Evolutionary conservation across 1,140 invertebrate species (phyloP), one percentile per base, ranked within the genome.

Genomic region (Drosophila athabasca): DNA sequence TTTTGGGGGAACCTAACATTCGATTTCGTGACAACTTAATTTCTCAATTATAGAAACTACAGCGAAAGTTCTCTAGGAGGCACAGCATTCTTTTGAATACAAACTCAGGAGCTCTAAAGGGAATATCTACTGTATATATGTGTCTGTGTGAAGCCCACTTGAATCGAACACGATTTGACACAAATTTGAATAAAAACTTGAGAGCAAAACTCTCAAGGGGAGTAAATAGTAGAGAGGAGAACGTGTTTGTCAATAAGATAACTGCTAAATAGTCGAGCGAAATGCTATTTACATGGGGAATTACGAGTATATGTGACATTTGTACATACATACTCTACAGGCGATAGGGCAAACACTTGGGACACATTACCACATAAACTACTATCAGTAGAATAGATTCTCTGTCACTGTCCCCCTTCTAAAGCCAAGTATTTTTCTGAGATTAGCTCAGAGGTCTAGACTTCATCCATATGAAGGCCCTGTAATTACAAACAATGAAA

Each of bases 181-280:
- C 39, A 76, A 53, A 64, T 81, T 85, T 87, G 73, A 65, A 65
- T 64, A 59, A 49, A 53, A 22, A 29, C 17, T 19, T 45, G 54
- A 64, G 45, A 59, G 41, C 52, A 29, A 60, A 50, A 17, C 66
- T 68, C 64, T 69, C 64, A 29, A 66, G 46, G 45, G 9, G 6
- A 22, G 61, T 44, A 66, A 29, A 57, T 24, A 44, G 35, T 39
- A 39, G 35, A 51, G 35, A 45, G 43, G 39, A 44, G 46, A 74
- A 58, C 62, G 43, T 24, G 54, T 76, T 75, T 75, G 71, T 73
- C 71, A 66, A 75, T 49, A 66, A 45, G 54, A 49, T 61, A 67
- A 54, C 53, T 66, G 70, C n/a, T 60, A 64, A 73, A 69, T 41
- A 45, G 31, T 68, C 57, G 51, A 57, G 64, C 51, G 35, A 68